Conservation (phyloP, 2,888 invertebrate genomes). For the Mechanitis messenoides region DNA sequence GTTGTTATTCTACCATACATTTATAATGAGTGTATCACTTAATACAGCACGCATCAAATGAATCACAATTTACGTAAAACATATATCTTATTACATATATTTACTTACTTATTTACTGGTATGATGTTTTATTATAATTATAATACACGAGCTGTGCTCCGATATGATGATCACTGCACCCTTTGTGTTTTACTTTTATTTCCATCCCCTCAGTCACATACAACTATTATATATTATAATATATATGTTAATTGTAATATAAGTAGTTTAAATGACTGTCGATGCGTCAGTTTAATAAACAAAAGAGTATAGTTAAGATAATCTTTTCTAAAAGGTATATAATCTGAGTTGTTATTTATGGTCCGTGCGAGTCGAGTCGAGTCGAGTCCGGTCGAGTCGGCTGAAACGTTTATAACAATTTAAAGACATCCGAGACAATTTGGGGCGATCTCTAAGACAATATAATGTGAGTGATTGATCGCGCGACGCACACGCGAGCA, state of each 20-base stretch:
- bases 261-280: too few species aligned
- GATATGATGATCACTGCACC: constrained; percentile 36
- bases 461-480: constrained; percentile 74
- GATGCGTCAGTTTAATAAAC: too few species aligned
- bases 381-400: neutral
- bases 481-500: constrained; percentile 43
- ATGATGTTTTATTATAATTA: constrained; percentile 37
- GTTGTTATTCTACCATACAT: too few species aligned
- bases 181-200: constrained; percentile 29
- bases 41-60: constrained; percentile 13
- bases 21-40: too few species aligned
- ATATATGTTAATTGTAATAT: too few species aligned
- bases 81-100: constrained; percentile 26
- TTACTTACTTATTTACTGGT: constrained; percentile 19
- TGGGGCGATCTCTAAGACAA: constrained; percentile 65
- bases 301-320: too few species aligned
- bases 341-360: constrained; percentile 14
- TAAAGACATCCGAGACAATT: constrained; percentile 52
- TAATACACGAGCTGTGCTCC: constrained; percentile 33
- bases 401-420: constrained; percentile 42
- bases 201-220: constrained; percentile 15
- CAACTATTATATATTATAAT: too few species aligned
- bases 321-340: constrained; percentile 23
- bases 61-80: constrained; percentile 29
- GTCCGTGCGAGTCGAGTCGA: constrained; percentile 6